These are phyloP conservation scores for Hipposideros larvatus DNA, from an alignment of 2,797 vertebrate species.

Conservation along the genomic window DNA sequence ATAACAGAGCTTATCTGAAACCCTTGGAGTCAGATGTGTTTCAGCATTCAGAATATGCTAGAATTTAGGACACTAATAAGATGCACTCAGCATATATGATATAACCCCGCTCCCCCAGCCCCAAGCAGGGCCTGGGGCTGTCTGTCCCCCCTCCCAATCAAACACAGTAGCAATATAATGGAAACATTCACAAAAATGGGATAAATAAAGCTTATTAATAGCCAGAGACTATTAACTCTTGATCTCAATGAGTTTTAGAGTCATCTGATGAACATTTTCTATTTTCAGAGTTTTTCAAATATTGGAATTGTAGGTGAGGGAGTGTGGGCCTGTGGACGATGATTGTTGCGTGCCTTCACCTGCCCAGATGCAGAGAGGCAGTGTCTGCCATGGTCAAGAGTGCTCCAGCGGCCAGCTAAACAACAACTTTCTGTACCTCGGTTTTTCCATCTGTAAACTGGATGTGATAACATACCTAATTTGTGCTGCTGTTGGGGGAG, in stretches of 20 bases:
- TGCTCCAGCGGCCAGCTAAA: neutral
- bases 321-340: neutral
- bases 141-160: fast-evolving
- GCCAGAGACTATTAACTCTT: neutral
- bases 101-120: neutral
- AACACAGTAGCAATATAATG: neutral
- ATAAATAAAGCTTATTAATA: neutral
- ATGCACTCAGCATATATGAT: neutral
- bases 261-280: neutral
- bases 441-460: neutral
- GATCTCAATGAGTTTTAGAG: neutral
- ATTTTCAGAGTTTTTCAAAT: neutral
- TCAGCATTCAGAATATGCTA: neutral
- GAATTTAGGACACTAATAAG: neutral
- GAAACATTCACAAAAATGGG: neutral
- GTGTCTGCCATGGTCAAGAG: neutral
- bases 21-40: neutral
- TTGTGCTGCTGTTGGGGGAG: too few relatives aligned
- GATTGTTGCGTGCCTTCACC: neutral
- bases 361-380: neutral
- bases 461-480: neutral
- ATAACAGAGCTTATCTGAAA: neutral
- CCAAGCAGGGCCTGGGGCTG: neutral
- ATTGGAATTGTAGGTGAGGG: neutral
- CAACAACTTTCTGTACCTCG: neutral